phyloP scores from a whole-genome alignment of 2,888 invertebrate genomes.

The Dicyrtomina minuta region DNA sequence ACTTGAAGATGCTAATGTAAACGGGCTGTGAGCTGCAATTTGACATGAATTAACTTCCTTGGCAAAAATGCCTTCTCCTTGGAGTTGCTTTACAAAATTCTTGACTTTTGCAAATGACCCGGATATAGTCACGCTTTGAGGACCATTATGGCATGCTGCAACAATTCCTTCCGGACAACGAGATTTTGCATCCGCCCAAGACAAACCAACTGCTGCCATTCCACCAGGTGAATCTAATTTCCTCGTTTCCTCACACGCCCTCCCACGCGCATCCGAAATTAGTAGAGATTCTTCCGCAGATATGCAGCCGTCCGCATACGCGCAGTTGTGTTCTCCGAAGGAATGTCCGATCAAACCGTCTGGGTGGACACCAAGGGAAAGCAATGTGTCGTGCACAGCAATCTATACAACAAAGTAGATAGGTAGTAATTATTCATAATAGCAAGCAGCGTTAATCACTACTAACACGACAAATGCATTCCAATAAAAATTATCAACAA shows the following conservation, averaged over 20 bases:
- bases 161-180: slow-evolving; percentile 75
- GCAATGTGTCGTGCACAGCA: slow-evolving; percentile 67
- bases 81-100: slow-evolving; percentile 68
- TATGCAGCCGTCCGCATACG: slow-evolving; percentile 90
- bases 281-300: slow-evolving; percentile 83
- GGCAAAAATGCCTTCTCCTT: slow-evolving; percentile 75
- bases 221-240: slow-evolving; percentile 56
- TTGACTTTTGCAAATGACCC: slow-evolving; percentile 73
- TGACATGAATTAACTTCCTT: slow-evolving; percentile 81
- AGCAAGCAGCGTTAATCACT: slow-evolving; percentile 38
- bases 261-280: slow-evolving; percentile 72
- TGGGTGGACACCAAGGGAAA: slow-evolving; percentile 64
- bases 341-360: slow-evolving; percentile 85
- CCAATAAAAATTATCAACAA: slow-evolving; percentile 60
- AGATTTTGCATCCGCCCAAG: slow-evolving; percentile 64
- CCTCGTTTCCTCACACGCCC: slow-evolving; percentile 52
- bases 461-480: no score
- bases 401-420: no score
- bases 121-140: slow-evolving; percentile 89
- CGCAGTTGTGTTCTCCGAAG: slow-evolving; percentile 91
- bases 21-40: slow-evolving; percentile 75
- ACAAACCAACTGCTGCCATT: slow-evolving; percentile 60
- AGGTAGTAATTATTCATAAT: no score
- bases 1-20: slow-evolving; percentile 44
- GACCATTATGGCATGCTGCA: slow-evolving; percentile 93